phyloP scores from a whole-genome alignment of 2,797 vertebrate genomes.

The Labroides dimidiatus region DNA sequence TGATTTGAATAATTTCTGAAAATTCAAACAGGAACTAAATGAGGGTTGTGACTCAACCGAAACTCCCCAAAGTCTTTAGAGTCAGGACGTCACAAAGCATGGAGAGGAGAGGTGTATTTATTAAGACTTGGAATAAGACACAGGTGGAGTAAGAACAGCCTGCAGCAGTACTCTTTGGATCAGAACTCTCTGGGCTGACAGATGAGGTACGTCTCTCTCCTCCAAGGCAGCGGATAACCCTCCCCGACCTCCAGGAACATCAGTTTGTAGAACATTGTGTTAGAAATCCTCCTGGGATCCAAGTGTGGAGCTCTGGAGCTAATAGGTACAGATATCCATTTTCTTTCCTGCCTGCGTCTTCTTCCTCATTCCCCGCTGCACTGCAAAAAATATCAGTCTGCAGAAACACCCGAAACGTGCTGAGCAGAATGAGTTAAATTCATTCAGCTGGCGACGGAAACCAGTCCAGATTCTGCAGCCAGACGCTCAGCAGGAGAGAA shows the following conservation, averaged over 20 bases:
- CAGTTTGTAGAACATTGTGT: conserved; percentile 81
- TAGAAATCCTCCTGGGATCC: conserved; percentile 71
- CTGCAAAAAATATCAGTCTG: conserved; percentile 74
- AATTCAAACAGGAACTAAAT: conserved; percentile 20
- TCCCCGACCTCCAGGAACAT: conserved; percentile 78
- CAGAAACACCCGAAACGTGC: conserved; percentile 30
- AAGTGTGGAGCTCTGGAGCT: conserved; percentile 74
- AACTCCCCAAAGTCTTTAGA: conserved; percentile 14
- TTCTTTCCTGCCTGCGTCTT: conserved; percentile 66
- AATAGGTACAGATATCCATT: conserved; percentile 84
- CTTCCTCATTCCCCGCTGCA: conserved; percentile 57
- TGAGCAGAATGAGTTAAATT: conserved; percentile 1
- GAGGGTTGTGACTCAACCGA: conserved; percentile 8
- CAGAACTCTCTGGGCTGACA: conserved; percentile 65
- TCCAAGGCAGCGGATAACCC: conserved; percentile 69
- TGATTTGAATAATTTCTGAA: conserved; percentile 37
- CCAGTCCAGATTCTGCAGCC: conserved; percentile 1
- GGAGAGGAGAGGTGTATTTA: not conserved
- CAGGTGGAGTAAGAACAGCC: conserved; percentile 36
- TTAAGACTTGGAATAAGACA: conserved; percentile 26
- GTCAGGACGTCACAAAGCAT: not conserved
- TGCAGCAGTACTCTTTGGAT: conserved; percentile 40
- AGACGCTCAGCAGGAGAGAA: not conserved
- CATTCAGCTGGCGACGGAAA: not conserved
- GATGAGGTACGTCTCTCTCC: conserved; percentile 71